These are phyloP conservation scores for Linnaemya vulpina DNA, from an alignment of 2,888 invertebrate genomes.

Conservation along the genomic window DNA sequence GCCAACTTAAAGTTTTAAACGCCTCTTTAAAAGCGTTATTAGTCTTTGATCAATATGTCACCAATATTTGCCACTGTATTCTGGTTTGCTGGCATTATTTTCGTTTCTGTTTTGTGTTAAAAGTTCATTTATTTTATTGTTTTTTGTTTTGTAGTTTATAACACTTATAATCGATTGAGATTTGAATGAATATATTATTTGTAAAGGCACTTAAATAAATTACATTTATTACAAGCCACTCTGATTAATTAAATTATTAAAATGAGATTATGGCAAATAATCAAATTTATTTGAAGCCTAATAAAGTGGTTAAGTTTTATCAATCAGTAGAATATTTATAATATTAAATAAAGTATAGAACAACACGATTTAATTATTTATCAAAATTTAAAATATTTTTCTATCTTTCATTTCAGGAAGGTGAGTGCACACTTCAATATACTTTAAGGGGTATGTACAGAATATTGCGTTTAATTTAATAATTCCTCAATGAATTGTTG, in stretches of 20 bases:
- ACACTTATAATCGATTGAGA: conserved; percentile 11
- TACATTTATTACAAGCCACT: conserved; percentile 43
- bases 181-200: conserved; percentile 52
- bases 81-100: not conserved
- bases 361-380: not conserved
- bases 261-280: conserved; percentile 39
- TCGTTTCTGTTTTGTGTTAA: not conserved
- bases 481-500: too few species aligned
- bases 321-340: too few species aligned
- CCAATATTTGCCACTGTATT: not conserved
- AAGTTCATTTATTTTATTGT: not conserved
- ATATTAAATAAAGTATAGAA: not conserved
- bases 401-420: not conserved
- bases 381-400: not conserved
- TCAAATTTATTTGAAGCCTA: conserved; percentile 16
- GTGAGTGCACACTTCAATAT: not conserved
- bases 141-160: conserved; percentile 33
- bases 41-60: too few species aligned
- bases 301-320: conserved; percentile 18
- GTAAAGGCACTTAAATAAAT: conserved; percentile 66
- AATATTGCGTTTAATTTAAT: too few species aligned
- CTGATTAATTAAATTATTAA: conserved; percentile 65
- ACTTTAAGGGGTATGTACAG: too few species aligned
- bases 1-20: too few species aligned
- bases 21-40: too few species aligned